These are phyloP conservation scores for Malaclemys terrapin DNA, from an alignment of 2,113 vertebrate species.

Conservation along the genomic window DNA sequence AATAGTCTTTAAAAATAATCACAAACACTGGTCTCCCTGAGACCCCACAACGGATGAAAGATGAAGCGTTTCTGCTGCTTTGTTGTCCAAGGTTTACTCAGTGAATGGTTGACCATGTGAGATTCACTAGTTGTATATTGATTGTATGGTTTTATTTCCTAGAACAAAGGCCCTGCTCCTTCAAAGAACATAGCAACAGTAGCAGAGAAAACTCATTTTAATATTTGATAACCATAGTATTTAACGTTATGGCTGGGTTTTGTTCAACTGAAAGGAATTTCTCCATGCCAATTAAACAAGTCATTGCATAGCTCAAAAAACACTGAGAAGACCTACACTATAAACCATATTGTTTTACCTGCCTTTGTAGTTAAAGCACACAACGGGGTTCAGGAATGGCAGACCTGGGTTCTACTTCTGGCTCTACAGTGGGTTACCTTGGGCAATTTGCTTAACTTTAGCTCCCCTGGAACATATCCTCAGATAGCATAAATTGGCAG, in stretches of 20 bases:
- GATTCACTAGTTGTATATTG: conserved; percentile 47
- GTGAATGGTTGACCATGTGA: conserved; percentile 59
- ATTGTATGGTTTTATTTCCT: conserved; percentile 68
- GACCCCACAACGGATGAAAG: conserved; percentile 30
- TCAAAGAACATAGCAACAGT: conserved; percentile 66
- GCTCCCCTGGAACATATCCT: conserved; percentile 45
- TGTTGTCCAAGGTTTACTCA: conserved; percentile 56
- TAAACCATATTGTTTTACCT: conserved; percentile 63
- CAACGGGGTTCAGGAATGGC: conserved; percentile 4
- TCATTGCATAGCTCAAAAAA: conserved; percentile 72
- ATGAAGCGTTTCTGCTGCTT: conserved; percentile 24
- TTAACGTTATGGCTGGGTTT: conserved; percentile 51
- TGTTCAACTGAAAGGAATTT: conserved; percentile 74
- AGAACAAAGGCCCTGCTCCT: conserved; percentile 72
- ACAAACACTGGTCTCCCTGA: conserved; percentile 47
- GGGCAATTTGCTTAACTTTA: conserved; percentile 43
- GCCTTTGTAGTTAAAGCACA: conserved; percentile 45
- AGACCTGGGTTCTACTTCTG: conserved; percentile 61
- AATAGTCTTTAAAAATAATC: conserved; percentile 31
- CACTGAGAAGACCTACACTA: conserved; percentile 62
- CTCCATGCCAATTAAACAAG: conserved; percentile 75
- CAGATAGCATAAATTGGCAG: conserved; percentile 9
- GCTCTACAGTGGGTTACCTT: not conserved
- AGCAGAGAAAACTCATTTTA: conserved; percentile 61
- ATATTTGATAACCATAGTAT: conserved; percentile 69